phyloP scores from a whole-genome alignment of 2,797 vertebrate species.

The Brachyrhaphis roseni region DNA sequence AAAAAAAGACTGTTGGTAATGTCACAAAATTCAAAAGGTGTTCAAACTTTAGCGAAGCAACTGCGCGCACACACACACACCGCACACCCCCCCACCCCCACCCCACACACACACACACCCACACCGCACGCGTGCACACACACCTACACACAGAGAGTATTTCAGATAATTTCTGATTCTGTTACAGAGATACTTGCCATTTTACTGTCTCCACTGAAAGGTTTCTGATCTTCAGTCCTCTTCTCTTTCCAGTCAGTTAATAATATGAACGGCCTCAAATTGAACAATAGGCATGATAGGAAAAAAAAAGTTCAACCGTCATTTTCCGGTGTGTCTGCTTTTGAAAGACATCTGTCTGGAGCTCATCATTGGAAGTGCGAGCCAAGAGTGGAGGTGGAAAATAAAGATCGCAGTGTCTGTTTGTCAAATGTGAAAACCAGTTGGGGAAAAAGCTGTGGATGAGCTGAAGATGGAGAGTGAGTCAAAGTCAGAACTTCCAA shows the following conservation, averaged over 20 bases:
- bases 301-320: slow-evolving; percentile 21
- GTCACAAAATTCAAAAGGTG: not conserved
- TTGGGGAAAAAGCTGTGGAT: slow-evolving; percentile 66
- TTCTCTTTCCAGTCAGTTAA: slow-evolving; percentile 21
- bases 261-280: slow-evolving; percentile 38
- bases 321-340: slow-evolving; percentile 43
- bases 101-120: slow-evolving; percentile 1
- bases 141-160: slow-evolving; percentile 9
- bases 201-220: slow-evolving; percentile 51
- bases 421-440: slow-evolving; percentile 72
- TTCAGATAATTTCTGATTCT: slow-evolving; percentile 24
- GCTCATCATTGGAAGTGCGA: slow-evolving; percentile 56
- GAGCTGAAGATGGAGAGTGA: slow-evolving; percentile 62
- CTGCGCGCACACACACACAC: not conserved
- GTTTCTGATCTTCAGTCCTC: slow-evolving; percentile 51
- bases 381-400: slow-evolving; percentile 48
- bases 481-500: slow-evolving; percentile 71
- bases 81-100: not conserved
- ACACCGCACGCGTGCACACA: not conserved
- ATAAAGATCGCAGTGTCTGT: slow-evolving; percentile 72
- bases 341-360: slow-evolving; percentile 52
- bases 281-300: slow-evolving; percentile 36
- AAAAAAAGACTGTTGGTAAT: not conserved
- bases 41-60: not conserved
- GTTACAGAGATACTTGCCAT: slow-evolving; percentile 72